Evolutionary conservation across 2,888 invertebrate species (phyloP).

Genomic region (Octonoba sinensis): DNA sequence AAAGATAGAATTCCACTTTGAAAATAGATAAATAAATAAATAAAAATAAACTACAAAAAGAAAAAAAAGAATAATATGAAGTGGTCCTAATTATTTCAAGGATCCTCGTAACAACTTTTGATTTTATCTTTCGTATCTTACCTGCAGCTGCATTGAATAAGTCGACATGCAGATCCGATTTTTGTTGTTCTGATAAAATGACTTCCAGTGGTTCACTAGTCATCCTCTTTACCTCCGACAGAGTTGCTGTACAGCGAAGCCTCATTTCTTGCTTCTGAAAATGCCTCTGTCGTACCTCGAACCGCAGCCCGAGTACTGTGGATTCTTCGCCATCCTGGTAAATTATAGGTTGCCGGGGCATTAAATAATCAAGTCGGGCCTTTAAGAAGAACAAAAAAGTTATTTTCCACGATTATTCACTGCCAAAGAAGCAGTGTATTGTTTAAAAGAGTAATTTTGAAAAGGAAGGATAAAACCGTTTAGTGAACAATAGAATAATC

Average conservation of each 20-base stretch:
- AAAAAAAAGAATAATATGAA: too few species aligned
- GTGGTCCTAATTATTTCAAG: too few species aligned
- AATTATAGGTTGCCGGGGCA: constrained; percentile 10
- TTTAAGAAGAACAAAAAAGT: not conserved
- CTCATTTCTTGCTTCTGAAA: constrained; percentile 61
- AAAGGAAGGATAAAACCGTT: too few species aligned
- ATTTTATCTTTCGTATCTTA: not conserved
- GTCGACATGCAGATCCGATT: constrained; percentile 61
- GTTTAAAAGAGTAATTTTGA: too few species aligned
- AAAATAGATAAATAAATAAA: too few species aligned
- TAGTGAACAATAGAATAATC: too few species aligned
- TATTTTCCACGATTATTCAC: too few species aligned
- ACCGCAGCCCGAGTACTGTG: constrained; percentile 41
- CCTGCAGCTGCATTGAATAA: constrained; percentile 48
- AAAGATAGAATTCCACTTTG: too few species aligned
- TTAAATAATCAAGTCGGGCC: constrained; percentile 38
- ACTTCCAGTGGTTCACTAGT: constrained; percentile 59
- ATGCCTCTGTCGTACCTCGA: constrained; percentile 45
- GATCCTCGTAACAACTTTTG: too few species aligned
- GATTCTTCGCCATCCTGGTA: constrained; percentile 41
- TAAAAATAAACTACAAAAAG: too few species aligned
- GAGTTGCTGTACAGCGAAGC: constrained; percentile 62
- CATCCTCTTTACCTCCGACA: constrained; percentile 60
- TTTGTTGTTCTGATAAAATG: constrained; percentile 45
- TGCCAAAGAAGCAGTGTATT: too few species aligned